A percentile compares a stretch with the other conserved stretches of the same genome.
Conservation (phyloP, 2,888 invertebrate species). For the Luperina testacea region DNA sequence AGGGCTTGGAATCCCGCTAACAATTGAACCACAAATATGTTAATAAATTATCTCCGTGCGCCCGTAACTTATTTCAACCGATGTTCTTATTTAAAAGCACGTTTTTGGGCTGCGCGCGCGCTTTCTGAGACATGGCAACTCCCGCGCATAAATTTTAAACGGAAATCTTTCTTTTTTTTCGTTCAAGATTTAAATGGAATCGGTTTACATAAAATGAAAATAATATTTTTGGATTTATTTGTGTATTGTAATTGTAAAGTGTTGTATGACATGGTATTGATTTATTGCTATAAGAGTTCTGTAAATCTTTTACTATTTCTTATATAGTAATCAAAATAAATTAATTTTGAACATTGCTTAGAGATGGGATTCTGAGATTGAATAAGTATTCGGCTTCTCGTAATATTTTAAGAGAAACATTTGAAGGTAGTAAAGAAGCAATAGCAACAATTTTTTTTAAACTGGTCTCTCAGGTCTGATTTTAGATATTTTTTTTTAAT, state of each 20-base stretch:
- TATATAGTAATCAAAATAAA: background rate
- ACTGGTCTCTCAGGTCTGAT: no score
- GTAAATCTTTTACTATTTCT: background rate
- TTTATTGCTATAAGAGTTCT: background rate
- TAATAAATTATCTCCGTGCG: constrained; percentile 77
- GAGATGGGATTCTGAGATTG: background rate
- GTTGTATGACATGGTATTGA: background rate
- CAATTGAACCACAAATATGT: constrained; percentile 64
- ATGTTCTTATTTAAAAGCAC: constrained; percentile 74
- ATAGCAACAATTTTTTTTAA: no score
- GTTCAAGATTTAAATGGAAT: constrained; percentile 71
- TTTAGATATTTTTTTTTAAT: no score
- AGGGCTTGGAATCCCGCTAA: constrained; percentile 52
- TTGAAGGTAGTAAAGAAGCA: no score
- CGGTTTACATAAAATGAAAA: constrained; percentile 74
- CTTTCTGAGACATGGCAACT: constrained; percentile 76
- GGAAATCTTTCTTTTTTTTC: constrained; percentile 71
- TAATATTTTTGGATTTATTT: constrained; percentile 14
- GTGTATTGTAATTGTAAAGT: background rate
- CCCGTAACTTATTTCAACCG: constrained; percentile 79
- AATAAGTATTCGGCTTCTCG: no score
- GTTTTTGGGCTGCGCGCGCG: constrained; percentile 73
- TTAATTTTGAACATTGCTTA: background rate
- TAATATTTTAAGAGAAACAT: no score
- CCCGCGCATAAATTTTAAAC: constrained; percentile 77